phyloP scores from a whole-genome alignment of 2,113 vertebrate species.

The Microcebus lehilahytsara region DNA sequence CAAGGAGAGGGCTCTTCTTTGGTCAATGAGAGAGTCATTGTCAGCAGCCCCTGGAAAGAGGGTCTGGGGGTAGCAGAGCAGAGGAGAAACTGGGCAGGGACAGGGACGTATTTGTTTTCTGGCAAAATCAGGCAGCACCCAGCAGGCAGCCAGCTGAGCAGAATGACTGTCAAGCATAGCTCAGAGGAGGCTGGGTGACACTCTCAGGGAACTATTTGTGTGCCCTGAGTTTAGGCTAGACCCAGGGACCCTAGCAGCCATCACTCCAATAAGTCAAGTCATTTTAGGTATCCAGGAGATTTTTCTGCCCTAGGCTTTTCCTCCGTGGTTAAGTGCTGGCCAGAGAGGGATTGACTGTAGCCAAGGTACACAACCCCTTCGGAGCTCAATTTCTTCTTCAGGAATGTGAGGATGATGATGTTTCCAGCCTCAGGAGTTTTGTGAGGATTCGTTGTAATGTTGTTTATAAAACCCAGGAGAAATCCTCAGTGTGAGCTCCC shows the following conservation, averaged over 20 bases:
- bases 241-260: not conserved
- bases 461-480: not conserved
- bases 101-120: not conserved
- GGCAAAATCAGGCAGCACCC: not conserved
- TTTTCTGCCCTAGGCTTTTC: not conserved
- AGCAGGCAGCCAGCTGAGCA: not conserved
- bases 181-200: not conserved
- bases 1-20: not conserved
- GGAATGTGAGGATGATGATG: not conserved
- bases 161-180: not conserved
- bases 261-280: not conserved
- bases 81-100: not conserved
- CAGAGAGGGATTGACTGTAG: not conserved
- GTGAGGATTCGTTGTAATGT: not conserved
- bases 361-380: too few relatives aligned
- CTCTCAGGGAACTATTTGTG: not conserved
- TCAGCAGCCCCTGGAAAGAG: not conserved
- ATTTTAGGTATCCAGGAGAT: not conserved
- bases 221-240: too few relatives aligned
- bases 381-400: not conserved
- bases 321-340: not conserved
- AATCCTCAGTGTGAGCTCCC: rapidly evolving
- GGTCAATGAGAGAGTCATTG: too few relatives aligned
- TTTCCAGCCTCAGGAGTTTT: too few relatives aligned
- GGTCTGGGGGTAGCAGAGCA: rapidly evolving